Percentiles rank a stretch among this genome's conserved stretches.
phyloP scores from a whole-genome alignment of 2,113 vertebrate species.

The Centropus unirufus region DNA sequence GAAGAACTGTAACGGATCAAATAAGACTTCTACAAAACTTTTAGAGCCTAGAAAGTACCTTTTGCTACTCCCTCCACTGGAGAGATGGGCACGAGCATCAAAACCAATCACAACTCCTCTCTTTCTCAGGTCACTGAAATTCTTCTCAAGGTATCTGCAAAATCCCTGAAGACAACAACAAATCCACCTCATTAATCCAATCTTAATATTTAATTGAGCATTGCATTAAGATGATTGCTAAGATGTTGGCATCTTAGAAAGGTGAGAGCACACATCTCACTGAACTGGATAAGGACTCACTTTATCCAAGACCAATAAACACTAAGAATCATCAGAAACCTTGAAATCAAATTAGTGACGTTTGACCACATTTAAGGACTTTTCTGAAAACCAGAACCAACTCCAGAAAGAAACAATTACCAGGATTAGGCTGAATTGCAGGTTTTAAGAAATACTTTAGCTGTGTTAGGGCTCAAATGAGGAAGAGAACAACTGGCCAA shows the following conservation, averaged over 20 bases:
- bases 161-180: slow-evolving; percentile 83
- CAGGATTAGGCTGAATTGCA: accelerated
- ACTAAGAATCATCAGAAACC: neutral
- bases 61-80: slow-evolving; percentile 90
- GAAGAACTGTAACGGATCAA: neutral
- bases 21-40: neutral
- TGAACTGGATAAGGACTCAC: neutral
- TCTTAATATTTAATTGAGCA: neutral
- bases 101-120: slow-evolving; percentile 92
- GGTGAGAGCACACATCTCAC: neutral
- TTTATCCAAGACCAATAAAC: neutral
- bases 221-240: neutral
- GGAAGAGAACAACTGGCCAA: neutral
- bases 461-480: neutral
- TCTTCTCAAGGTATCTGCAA: slow-evolving; percentile 89
- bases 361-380: neutral
- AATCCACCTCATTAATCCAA: neutral
- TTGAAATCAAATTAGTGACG: neutral
- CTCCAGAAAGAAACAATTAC: neutral
- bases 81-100: slow-evolving; percentile 88
- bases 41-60: slow-evolving; percentile 65
- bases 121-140: slow-evolving; percentile 86
- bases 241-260: neutral
- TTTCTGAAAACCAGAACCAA: neutral
- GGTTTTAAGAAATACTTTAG: neutral